These are phyloP conservation scores for Neodon shergylaensis DNA, from an alignment of 2,113 vertebrate species.

Conservation along the genomic window DNA sequence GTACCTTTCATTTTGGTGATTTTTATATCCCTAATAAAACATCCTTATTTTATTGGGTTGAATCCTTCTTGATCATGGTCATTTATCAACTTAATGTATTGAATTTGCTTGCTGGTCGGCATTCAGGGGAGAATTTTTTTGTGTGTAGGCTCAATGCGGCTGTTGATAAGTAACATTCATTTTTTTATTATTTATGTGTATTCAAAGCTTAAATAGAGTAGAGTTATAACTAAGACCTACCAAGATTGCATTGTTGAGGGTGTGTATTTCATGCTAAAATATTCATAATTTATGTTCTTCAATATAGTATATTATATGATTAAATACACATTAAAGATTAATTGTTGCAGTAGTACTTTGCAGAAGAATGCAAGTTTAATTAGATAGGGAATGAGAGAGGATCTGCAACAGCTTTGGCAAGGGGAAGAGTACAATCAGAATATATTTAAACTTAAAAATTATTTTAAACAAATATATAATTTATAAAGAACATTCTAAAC, in stretches of 20 bases:
- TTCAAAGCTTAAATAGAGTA: neutral
- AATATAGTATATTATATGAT: neutral
- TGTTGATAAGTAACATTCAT: neutral
- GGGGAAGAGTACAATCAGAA: neutral
- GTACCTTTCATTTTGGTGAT: neutral
- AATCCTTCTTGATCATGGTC: neutral
- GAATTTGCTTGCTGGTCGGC: neutral
- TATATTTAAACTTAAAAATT: neutral
- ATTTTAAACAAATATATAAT: neutral
- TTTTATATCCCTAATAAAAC: neutral
- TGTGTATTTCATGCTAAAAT: neutral
- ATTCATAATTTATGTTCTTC: neutral
- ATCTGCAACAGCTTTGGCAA: neutral
- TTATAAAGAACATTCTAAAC: neutral
- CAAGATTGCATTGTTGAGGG: neutral
- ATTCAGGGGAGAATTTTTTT: neutral
- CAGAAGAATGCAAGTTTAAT: neutral
- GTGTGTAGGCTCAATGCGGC: neutral
- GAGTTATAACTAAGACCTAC: neutral
- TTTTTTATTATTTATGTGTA: neutral
- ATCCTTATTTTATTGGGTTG: neutral
- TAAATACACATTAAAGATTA: neutral
- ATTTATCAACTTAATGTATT: neutral
- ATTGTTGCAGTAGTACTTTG: neutral
- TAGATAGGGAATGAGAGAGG: neutral